Evolutionary conservation across 2,888 invertebrate species (phyloP).

Genomic region (Lutraria lutraria): DNA sequence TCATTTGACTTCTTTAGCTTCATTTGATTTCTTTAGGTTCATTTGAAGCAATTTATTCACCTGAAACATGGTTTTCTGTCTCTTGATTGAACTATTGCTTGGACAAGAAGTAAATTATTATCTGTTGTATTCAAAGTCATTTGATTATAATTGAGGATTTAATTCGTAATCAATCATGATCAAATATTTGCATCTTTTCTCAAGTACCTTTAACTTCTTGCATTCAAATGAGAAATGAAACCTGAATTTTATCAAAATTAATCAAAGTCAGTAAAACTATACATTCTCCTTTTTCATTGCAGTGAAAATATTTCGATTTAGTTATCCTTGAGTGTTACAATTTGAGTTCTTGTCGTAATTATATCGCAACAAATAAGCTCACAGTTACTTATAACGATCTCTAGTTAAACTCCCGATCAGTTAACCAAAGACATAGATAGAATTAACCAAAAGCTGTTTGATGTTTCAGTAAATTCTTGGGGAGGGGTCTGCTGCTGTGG

Average conservation of each 20-base stretch:
- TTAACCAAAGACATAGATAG: too few relatives aligned
- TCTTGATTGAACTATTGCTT: neutral
- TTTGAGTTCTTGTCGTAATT: too few relatives aligned
- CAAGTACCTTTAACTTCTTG: conserved; percentile 10
- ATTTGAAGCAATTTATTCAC: conserved; percentile 33
- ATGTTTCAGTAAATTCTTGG: too few relatives aligned
- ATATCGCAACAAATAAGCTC: too few relatives aligned
- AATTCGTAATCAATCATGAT: neutral
- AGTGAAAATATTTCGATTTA: too few relatives aligned
- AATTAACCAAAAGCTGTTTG: too few relatives aligned
- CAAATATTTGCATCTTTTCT: conserved; percentile 22
- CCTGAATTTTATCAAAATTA: neutral
- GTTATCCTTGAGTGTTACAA: too few relatives aligned
- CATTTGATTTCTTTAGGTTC: conserved; percentile 33
- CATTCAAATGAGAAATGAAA: neutral
- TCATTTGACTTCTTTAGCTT: conserved; percentile 27
- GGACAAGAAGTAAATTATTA: neutral
- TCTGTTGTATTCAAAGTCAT: neutral
- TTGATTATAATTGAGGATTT: neutral
- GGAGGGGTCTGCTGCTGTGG: too few relatives aligned
- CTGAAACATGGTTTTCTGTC: neutral
- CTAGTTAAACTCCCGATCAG: too few relatives aligned
- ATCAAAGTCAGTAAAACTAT: too few relatives aligned
- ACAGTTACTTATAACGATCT: too few relatives aligned
- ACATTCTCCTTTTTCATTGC: too few relatives aligned